These are phyloP conservation scores for Acanthoscelides obtectus DNA, from an alignment of 2,888 invertebrate species.

Conservation along the genomic window DNA sequence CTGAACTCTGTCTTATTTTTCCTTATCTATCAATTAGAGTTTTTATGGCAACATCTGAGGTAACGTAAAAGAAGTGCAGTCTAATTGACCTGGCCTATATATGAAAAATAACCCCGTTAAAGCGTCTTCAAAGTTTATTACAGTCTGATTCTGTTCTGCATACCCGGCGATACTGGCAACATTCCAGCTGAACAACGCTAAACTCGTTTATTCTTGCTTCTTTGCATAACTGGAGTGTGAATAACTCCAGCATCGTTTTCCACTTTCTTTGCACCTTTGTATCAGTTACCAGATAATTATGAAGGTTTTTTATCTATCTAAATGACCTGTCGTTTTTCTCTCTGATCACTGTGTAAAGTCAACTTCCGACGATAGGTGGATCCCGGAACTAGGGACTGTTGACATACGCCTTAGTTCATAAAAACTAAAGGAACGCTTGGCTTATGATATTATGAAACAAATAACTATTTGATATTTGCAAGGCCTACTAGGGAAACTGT, in stretches of 20 bases:
- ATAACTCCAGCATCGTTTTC: not conserved
- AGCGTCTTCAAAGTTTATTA: not conserved
- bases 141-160: not conserved
- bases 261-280: not conserved
- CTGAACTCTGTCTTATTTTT: not conserved
- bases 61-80: not conserved
- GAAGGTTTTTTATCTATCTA: not conserved
- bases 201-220: not conserved
- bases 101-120: not conserved
- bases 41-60: not conserved
- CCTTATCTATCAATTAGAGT: not conserved
- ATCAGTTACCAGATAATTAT: not conserved
- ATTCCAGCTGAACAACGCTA: not conserved
- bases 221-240: not conserved
- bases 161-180: not conserved
- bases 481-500: too few species aligned
- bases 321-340: too few species aligned
- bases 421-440: too few species aligned
- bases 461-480: too few species aligned
- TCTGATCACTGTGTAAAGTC: too few species aligned
- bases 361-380: too few species aligned
- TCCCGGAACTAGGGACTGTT: too few species aligned
- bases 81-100: not conserved
- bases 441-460: too few species aligned
- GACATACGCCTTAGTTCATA: too few species aligned